A percentile compares a stretch with the other conserved stretches of the same genome.
Evolutionary conservation across 2,888 invertebrate species (phyloP).

Genomic region (Torymus texanus): DNA sequence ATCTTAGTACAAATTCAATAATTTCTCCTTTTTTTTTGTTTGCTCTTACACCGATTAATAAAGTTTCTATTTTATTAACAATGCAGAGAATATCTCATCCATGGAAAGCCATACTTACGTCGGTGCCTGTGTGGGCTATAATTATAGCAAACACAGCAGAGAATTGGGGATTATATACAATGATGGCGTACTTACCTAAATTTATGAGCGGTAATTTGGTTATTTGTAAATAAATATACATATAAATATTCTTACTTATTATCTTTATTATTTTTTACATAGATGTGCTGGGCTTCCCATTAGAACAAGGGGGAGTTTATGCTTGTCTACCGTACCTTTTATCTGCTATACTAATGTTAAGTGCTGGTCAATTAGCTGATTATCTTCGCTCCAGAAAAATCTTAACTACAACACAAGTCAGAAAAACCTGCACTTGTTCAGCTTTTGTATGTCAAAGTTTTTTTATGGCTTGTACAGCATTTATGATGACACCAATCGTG

Average conservation of each 20-base stretch:
- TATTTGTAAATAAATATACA: conserved; percentile 4
- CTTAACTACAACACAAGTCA: conserved; percentile 85
- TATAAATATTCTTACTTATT: not conserved
- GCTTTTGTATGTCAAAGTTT: conserved; percentile 88
- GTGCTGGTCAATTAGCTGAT: conserved; percentile 90
- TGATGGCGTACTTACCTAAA: conserved; percentile 88
- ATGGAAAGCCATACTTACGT: conserved; percentile 85
- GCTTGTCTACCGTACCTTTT: conserved; percentile 92
- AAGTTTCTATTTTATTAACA: not conserved
- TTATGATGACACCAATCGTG: conserved; percentile 80
- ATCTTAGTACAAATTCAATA: not conserved
- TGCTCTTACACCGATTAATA: too few relatives aligned
- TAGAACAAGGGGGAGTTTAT: conserved; percentile 87
- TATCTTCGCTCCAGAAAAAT: conserved; percentile 81
- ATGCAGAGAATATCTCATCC: conserved; percentile 79
- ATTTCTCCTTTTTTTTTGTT: not conserved
- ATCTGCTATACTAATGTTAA: conserved; percentile 88
- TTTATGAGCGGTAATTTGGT: conserved; percentile 83
- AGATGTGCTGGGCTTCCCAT: conserved; percentile 85
- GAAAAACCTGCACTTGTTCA: conserved; percentile 84
- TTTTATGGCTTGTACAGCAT: conserved; percentile 90
- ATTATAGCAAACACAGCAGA: conserved; percentile 90
- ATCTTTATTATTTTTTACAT: conserved; percentile 57
- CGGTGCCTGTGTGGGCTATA: conserved; percentile 89
- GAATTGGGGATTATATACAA: conserved; percentile 93